phyloP scores from a whole-genome alignment of 2,113 vertebrate species.

The Ceyx melanurus region DNA sequence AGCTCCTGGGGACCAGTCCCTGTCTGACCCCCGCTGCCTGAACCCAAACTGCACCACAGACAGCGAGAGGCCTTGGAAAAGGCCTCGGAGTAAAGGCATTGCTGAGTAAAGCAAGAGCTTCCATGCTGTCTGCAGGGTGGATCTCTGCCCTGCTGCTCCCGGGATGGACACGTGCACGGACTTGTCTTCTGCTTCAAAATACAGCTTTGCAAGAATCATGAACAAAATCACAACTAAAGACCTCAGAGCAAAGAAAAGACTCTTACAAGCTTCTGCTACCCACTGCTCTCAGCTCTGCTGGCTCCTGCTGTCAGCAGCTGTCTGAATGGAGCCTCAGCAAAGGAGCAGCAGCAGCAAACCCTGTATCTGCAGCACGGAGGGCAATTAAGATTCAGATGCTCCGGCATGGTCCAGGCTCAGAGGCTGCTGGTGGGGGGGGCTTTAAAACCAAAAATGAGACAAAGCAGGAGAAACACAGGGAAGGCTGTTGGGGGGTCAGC shows the following conservation, averaged over 20 bases:
- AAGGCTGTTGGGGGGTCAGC: background rate
- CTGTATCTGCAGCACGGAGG: background rate
- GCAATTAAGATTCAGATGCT: background rate
- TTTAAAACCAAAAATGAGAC: no score
- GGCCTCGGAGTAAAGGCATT: background rate
- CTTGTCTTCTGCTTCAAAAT: background rate
- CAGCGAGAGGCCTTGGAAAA: background rate
- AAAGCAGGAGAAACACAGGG: background rate
- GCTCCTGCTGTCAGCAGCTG: background rate
- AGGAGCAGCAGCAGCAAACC: background rate
- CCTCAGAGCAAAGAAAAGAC: background rate
- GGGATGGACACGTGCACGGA: accelerated
- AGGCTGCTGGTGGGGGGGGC: background rate
- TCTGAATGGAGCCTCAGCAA: background rate
- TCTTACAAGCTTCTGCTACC: background rate
- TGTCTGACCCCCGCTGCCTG: accelerated
- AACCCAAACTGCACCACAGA: background rate
- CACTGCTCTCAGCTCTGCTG: background rate
- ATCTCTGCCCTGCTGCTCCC: background rate
- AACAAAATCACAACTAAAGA: background rate
- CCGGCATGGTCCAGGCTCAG: background rate
- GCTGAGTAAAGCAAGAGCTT: background rate
- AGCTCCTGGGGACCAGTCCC: background rate
- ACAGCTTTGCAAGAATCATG: background rate
- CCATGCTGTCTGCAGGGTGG: accelerated